Evolutionary conservation across 1,140 invertebrate genomes (phyloP).

Genomic region (Leptinotarsa undecemlineata): DNA sequence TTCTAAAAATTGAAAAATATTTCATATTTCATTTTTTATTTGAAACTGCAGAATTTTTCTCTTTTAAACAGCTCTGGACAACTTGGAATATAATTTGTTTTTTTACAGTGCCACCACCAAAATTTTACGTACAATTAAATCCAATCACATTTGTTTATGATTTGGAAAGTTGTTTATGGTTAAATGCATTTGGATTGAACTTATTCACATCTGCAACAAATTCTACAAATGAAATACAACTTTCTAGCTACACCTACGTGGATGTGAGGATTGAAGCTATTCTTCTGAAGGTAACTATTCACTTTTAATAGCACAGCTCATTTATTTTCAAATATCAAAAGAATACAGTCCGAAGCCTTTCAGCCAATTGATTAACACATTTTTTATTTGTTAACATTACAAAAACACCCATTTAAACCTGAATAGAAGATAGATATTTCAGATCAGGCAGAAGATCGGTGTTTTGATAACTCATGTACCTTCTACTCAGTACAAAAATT

Average conservation of each 20-base stretch:
- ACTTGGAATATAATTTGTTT: background rate
- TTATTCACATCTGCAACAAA: conserved; percentile 72
- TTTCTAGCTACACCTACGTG: conserved; percentile 70
- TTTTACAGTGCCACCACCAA: conserved; percentile 83
- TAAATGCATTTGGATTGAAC: conserved; percentile 91
- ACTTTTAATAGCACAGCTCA: too few relatives aligned
- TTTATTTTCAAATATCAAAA: background rate
- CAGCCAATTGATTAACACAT: too few relatives aligned
- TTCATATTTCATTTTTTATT: too few relatives aligned
- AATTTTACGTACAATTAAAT: conserved; percentile 88
- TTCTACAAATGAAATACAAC: conserved; percentile 49
- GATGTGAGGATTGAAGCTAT: conserved; percentile 89
- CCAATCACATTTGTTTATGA: conserved; percentile 87
- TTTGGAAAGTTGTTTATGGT: conserved; percentile 83
- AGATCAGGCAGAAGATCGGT: too few relatives aligned
- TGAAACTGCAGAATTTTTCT: conserved; percentile 1
- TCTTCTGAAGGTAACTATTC: conserved; percentile 75
- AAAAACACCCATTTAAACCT: too few relatives aligned
- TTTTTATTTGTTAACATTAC: too few relatives aligned
- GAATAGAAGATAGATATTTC: too few relatives aligned
- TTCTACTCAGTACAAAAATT: too few relatives aligned
- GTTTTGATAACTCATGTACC: too few relatives aligned
- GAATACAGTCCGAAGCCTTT: background rate
- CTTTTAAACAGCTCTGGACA: too few relatives aligned
- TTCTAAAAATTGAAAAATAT: too few relatives aligned